A percentile compares a stretch with the other conserved stretches of the same genome.
phyloP scores from a whole-genome alignment of 1,140 invertebrate genomes.

The Pemphigus obesinymphae region DNA sequence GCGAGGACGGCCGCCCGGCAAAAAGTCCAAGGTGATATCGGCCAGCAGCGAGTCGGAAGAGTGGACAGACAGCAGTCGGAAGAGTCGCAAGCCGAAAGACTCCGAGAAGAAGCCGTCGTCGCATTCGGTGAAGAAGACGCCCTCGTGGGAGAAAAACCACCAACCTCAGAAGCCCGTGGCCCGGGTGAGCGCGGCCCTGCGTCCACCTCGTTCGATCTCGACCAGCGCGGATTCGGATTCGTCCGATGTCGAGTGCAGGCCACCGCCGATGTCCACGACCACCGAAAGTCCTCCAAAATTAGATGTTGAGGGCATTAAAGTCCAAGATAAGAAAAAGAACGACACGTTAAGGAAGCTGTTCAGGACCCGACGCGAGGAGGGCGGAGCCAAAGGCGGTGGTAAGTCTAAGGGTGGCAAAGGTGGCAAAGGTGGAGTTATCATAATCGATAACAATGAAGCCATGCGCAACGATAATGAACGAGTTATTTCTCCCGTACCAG shows the following conservation, averaged over 20 bases:
- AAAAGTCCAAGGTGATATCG: constrained; percentile 16
- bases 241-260: constrained; percentile 45
- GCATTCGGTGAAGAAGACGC: constrained; percentile 27
- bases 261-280: constrained; percentile 42
- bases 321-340: constrained; percentile 67
- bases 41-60: constrained; percentile 46
- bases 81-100: constrained; percentile 9
- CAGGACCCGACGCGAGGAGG: constrained; percentile 50
- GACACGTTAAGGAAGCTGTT: constrained; percentile 65
- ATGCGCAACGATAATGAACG: constrained; percentile 53
- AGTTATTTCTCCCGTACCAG: constrained; percentile 49
- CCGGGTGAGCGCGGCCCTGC: constrained; percentile 43
- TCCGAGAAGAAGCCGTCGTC: constrained; percentile 5
- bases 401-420: constrained; percentile 59
- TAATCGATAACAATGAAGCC: constrained; percentile 38
- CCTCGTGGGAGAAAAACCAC: constrained; percentile 17
- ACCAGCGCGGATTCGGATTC: constrained; percentile 43
- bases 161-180: constrained; percentile 44
- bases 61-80: constrained; percentile 28
- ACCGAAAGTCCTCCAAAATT: constrained; percentile 54
- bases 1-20: constrained; percentile 39
- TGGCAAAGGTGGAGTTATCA: constrained; percentile 56
- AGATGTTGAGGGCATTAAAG: constrained; percentile 56
- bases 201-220: constrained; percentile 42
- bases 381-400: constrained; percentile 57